Percentiles rank a stretch among this genome's conserved stretches.
These are phyloP conservation scores for Schizaphis graminum DNA, from an alignment of 2,888 invertebrate species.

Conservation along the genomic window DNA sequence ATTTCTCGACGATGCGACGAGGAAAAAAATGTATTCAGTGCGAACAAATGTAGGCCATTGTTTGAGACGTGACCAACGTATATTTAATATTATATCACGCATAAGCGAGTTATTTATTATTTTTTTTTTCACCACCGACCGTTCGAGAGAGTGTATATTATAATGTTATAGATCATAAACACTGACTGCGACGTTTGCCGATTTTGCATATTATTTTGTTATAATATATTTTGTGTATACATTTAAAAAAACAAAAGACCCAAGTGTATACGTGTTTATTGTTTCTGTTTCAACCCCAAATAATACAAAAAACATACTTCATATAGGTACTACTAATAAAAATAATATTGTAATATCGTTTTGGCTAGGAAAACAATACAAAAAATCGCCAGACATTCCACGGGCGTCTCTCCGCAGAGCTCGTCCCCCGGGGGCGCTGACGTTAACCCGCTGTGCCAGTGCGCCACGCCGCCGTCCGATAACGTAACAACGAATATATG, in stretches of 20 bases:
- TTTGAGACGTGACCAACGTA: slow-evolving; percentile 63
- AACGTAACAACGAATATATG: not conserved
- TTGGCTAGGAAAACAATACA: not conserved
- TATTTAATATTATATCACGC: slow-evolving; percentile 30
- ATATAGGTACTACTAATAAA: not conserved
- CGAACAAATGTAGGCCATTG: slow-evolving; percentile 64
- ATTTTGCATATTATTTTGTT: slow-evolving; percentile 50
- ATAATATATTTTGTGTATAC: not conserved
- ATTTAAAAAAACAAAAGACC: slow-evolving; percentile 17
- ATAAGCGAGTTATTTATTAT: slow-evolving; percentile 46
- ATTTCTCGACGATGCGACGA: slow-evolving; percentile 49
- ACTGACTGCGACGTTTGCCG: slow-evolving; percentile 24
- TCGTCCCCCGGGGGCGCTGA: slow-evolving; percentile 33
- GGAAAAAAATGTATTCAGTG: slow-evolving; percentile 17
- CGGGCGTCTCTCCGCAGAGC: not conserved
- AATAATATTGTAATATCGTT: not conserved
- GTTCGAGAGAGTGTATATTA: not conserved
- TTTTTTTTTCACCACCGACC: slow-evolving; percentile 20
- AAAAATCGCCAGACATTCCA: not conserved
- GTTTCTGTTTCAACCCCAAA: slow-evolving; percentile 45
- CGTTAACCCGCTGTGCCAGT: slow-evolving; percentile 40
- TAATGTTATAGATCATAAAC: slow-evolving; percentile 37
- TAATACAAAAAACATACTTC: not conserved
- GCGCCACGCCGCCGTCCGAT: not conserved
- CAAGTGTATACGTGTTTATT: not conserved